A percentile compares a stretch with the other conserved stretches of the same genome.
phyloP scores from a whole-genome alignment of 2,797 vertebrate species.

The Eulemur rubriventer region DNA sequence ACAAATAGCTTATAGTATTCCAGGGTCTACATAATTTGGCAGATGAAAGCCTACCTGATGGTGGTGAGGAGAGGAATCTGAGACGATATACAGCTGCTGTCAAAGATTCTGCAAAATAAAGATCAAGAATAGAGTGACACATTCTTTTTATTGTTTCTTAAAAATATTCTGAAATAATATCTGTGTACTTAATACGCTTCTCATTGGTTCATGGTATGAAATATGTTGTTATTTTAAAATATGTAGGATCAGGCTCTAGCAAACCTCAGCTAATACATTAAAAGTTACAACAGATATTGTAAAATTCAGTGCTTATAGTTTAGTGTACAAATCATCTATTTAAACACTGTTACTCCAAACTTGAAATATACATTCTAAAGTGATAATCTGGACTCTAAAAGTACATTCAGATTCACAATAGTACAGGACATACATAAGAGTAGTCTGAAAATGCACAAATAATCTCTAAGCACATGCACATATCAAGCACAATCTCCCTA shows the following conservation, averaged over 20 bases:
- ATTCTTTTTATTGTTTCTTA: neutral
- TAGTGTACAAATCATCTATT: conserved; percentile 36
- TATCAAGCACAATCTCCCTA: neutral
- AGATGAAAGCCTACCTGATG: conserved; percentile 83
- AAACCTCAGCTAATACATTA: conserved; percentile 21
- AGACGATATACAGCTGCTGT: conserved; percentile 85
- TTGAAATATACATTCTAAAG: conserved; percentile 23
- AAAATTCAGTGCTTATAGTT: conserved; percentile 51
- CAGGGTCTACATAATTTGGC: accelerated
- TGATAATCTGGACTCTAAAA: conserved; percentile 10
- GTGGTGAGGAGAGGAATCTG: conserved; percentile 79
- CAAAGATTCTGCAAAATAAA: conserved; percentile 88
- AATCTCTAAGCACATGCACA: neutral
- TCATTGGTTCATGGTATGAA: conserved; percentile 24
- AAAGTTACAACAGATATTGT: neutral
- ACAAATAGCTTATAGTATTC: accelerated
- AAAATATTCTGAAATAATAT: conserved; percentile 25
- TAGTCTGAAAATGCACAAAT: conserved; percentile 27
- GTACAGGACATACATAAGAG: neutral
- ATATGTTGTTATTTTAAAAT: conserved; percentile 27
- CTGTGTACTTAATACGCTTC: conserved; percentile 18
- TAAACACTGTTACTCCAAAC: conserved; percentile 36
- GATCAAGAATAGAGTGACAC: neutral
- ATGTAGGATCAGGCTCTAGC: neutral
- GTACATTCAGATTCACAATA: conserved; percentile 20